These are phyloP conservation scores for Pseudomugil tenellus DNA, from an alignment of 2,797 vertebrate species.

Conservation along the genomic window DNA sequence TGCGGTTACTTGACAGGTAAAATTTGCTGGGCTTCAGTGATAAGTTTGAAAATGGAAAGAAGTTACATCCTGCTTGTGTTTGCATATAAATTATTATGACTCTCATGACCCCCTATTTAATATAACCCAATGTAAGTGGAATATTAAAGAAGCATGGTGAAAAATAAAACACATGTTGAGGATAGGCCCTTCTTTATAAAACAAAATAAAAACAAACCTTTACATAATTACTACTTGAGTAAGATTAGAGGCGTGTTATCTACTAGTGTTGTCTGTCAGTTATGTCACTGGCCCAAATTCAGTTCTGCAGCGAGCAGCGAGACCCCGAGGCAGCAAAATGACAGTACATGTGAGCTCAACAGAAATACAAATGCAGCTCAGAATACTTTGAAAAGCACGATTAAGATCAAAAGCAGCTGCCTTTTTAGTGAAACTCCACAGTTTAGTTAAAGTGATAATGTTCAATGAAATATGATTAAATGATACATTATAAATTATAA, in stretches of 20 bases:
- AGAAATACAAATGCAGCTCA: slow-evolving; percentile 17
- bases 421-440: too few species aligned
- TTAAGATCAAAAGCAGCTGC: too few species aligned
- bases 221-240: background rate
- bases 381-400: too few species aligned
- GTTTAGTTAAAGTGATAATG: too few species aligned
- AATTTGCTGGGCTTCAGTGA: background rate
- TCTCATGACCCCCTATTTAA: background rate
- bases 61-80: background rate
- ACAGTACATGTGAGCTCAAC: slow-evolving; percentile 32
- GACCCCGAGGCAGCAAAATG: background rate
- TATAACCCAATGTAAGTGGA: background rate
- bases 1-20: slow-evolving; percentile 7
- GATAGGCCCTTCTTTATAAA: background rate
- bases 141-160: background rate
- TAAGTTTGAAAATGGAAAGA: background rate
- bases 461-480: too few species aligned
- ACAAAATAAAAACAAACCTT: background rate
- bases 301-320: background rate
- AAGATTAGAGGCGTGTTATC: background rate
- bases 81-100: too few species aligned
- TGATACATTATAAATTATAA: too few species aligned
- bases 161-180: background rate
- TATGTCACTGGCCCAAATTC: background rate
- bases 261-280: background rate